Conservation (phyloP, 2,888 invertebrate species). For the Acanthosepion pharaonis region DNA sequence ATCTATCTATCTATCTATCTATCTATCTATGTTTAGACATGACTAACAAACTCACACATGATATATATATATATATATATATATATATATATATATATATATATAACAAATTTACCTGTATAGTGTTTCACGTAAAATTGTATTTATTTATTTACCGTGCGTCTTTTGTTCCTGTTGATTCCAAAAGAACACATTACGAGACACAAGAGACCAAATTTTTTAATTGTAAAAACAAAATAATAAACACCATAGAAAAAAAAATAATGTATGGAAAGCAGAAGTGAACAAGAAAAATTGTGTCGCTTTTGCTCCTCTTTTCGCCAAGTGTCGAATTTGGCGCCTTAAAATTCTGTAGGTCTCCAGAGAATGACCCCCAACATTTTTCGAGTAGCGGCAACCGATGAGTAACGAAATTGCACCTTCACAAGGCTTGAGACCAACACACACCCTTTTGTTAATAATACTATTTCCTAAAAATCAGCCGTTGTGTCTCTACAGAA, state of each 20-base stretch:
- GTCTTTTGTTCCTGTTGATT: not conserved
- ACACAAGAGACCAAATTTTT: not conserved
- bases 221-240: not conserved
- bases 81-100: too few species aligned
- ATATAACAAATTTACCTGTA: too few species aligned
- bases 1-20: too few species aligned
- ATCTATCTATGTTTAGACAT: not conserved
- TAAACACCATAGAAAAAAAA: not conserved
- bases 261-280: not conserved
- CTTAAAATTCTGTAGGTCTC: not conserved
- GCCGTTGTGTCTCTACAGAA: not conserved
- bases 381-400: not conserved
- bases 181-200: not conserved
- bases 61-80: too few species aligned
- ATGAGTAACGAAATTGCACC: conserved; percentile 10
- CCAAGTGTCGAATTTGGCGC: not conserved
- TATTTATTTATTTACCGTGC: not conserved
- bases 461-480: not conserved
- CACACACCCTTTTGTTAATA: not conserved
- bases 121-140: too few species aligned
- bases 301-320: not conserved
- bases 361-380: not conserved
- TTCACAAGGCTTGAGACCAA: not conserved
- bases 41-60: too few species aligned
- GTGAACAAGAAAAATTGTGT: not conserved